phyloP scores from a whole-genome alignment of 2,797 vertebrate genomes.

The Myotis pilosus region DNA sequence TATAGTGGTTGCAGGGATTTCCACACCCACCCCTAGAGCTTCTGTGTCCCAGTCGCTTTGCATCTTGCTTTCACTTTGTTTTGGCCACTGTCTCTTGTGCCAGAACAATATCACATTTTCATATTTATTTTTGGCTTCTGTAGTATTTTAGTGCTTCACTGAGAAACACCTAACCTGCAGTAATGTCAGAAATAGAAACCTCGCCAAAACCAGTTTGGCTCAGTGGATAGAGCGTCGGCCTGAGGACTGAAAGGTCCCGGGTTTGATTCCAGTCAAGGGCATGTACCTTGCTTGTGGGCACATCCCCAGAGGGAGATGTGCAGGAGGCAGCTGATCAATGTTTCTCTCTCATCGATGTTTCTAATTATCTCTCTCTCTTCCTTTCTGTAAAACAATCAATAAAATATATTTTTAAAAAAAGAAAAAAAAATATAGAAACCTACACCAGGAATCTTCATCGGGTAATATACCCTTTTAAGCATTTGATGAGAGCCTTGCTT shows the following conservation, averaged over 20 bases:
- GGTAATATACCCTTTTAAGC: not conserved
- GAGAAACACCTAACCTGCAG: not conserved
- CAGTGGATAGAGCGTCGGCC: too few relatives aligned
- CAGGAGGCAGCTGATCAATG: too few relatives aligned
- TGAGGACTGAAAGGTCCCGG: too few relatives aligned
- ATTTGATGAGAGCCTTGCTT: not conserved
- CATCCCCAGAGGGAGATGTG: too few relatives aligned
- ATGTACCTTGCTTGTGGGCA: too few relatives aligned
- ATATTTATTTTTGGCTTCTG: not conserved
- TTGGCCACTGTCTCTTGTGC: not conserved
- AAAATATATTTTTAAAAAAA: too few relatives aligned
- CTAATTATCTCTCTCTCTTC: too few relatives aligned
- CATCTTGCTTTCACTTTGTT: not conserved
- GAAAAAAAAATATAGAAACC: not conserved
- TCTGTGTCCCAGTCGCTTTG: not conserved
- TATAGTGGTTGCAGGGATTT: not conserved
- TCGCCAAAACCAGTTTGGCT: not conserved
- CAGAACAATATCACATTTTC: not conserved
- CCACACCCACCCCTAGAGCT: fast-evolving
- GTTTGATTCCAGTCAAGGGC: too few relatives aligned
- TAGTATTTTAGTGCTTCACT: not conserved
- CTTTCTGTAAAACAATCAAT: too few relatives aligned
- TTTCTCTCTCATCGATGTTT: too few relatives aligned
- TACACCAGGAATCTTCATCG: not conserved
- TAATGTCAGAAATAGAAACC: not conserved